Evolutionary conservation across 2,888 invertebrate species (phyloP).

Genomic region (Peribatodes rhomboidaria): DNA sequence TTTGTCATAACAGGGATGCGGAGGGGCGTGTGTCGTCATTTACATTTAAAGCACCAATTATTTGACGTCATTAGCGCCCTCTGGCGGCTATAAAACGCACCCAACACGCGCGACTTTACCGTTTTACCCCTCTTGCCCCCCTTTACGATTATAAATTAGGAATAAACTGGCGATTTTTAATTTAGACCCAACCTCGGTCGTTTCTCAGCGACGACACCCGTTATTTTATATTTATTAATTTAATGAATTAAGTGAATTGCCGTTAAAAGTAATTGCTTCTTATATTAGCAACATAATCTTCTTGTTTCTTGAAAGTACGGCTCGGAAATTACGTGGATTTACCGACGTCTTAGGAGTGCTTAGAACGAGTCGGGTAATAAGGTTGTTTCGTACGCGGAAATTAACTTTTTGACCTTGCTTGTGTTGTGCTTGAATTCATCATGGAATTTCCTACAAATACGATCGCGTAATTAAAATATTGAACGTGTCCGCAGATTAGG

Average conservation of each 20-base stretch:
- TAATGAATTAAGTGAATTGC: constrained; percentile 23
- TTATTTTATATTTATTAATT: constrained; percentile 28
- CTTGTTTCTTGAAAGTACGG: constrained; percentile 23
- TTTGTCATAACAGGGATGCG: constrained; percentile 43
- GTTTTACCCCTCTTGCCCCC: constrained; percentile 51
- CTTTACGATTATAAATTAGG: constrained; percentile 80
- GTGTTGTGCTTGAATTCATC: background rate
- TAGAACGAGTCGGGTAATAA: constrained; percentile 2
- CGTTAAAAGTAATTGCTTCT: constrained; percentile 30
- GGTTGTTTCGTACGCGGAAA: constrained; percentile 5
- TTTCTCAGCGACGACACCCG: constrained; percentile 19
- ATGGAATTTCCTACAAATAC: background rate
- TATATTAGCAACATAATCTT: constrained; percentile 27
- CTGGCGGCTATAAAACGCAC: constrained; percentile 83
- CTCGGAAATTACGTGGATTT: constrained; percentile 24
- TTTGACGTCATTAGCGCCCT: constrained; percentile 85
- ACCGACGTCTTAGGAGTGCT: constrained; percentile 15
- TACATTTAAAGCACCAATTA: constrained; percentile 87
- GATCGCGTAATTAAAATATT: no score
- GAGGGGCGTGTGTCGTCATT: constrained; percentile 81
- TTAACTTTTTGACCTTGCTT: background rate
- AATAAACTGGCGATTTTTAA: constrained; percentile 79
- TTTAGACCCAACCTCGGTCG: constrained; percentile 50
- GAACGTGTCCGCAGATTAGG: no score
- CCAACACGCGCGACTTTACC: constrained; percentile 70